phyloP scores from a whole-genome alignment of 2,888 invertebrate species.

The Hydroisotoma schaefferi region DNA sequence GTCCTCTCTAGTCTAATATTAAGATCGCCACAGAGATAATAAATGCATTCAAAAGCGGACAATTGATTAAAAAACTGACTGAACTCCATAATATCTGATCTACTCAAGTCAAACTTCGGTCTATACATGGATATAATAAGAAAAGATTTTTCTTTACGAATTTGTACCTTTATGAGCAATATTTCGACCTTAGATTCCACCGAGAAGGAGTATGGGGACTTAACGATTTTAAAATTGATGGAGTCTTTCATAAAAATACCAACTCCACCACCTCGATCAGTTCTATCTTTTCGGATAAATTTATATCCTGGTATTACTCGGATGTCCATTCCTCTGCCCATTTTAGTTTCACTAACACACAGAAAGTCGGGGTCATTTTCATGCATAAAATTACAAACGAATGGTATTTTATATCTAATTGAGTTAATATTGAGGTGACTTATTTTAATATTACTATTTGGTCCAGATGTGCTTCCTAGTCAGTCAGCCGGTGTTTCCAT shows the following conservation, averaged over 20 bases:
- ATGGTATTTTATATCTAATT: background rate
- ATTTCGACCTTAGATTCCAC: background rate
- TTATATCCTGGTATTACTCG: conserved; percentile 4
- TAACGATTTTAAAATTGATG: background rate
- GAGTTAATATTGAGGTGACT: background rate
- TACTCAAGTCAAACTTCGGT: background rate
- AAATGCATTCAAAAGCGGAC: background rate
- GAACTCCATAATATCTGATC: background rate
- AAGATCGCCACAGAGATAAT: conserved; percentile 1
- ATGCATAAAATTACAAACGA: background rate
- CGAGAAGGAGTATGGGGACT: no score
- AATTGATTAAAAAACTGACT: background rate
- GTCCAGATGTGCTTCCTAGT: background rate
- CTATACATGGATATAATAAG: background rate
- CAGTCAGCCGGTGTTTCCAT: background rate
- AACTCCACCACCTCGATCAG: background rate
- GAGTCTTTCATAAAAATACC: background rate
- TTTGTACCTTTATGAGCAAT: background rate
- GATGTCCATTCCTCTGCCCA: background rate
- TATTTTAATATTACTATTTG: background rate
- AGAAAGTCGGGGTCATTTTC: background rate
- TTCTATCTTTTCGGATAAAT: background rate
- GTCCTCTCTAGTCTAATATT: conserved; percentile 3
- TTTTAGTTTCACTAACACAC: conserved; percentile 4
- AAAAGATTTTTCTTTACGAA: background rate